phyloP scores from a whole-genome alignment of 2,797 vertebrate species.

The Rhinatrema bivittatum region DNA sequence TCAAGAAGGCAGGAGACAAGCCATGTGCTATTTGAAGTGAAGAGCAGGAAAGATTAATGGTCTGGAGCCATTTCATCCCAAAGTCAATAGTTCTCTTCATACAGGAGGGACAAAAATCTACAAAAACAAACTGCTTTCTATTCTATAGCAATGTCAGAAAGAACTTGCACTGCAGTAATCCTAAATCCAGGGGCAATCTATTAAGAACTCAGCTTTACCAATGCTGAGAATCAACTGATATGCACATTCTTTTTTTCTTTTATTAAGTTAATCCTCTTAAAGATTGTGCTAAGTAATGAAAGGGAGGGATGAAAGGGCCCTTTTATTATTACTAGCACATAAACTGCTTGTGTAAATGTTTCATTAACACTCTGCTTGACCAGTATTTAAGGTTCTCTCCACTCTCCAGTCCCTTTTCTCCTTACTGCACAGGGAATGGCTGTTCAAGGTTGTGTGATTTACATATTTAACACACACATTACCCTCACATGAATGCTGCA shows the following conservation, averaged over 20 bases:
- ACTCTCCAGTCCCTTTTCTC: slow-evolving; percentile 2
- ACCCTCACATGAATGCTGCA: slow-evolving; percentile 37
- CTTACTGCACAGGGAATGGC: slow-evolving; percentile 6
- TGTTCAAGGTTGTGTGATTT: slow-evolving; percentile 45
- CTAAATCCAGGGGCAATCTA: slow-evolving; percentile 53
- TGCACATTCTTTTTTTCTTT: slow-evolving; percentile 36
- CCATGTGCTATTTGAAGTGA: no score
- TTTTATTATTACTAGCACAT: slow-evolving; percentile 54
- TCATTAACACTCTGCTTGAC: slow-evolving; percentile 55
- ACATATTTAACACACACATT: slow-evolving; percentile 44
- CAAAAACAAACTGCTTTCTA: slow-evolving; percentile 48
- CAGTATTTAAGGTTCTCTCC: slow-evolving; percentile 34
- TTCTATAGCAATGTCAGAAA: slow-evolving; percentile 37
- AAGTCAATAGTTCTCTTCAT: slow-evolving; percentile 53
- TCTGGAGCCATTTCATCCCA: slow-evolving; percentile 40
- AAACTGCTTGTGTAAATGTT: slow-evolving; percentile 64
- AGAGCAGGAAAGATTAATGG: slow-evolving; percentile 26
- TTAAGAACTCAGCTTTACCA: slow-evolving; percentile 49
- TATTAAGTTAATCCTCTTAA: slow-evolving; percentile 52
- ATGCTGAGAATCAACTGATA: slow-evolving; percentile 55
- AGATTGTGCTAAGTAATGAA: slow-evolving; percentile 57
- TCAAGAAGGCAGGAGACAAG: no score
- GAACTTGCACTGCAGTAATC: slow-evolving; percentile 36
- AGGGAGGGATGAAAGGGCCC: slow-evolving; percentile 41
- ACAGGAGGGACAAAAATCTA: slow-evolving; percentile 10